Evolutionary conservation across 1,140 invertebrate species (phyloP), one percentile per base, ranked within the genome.

Genomic region (Coelopa frigida): DNA sequence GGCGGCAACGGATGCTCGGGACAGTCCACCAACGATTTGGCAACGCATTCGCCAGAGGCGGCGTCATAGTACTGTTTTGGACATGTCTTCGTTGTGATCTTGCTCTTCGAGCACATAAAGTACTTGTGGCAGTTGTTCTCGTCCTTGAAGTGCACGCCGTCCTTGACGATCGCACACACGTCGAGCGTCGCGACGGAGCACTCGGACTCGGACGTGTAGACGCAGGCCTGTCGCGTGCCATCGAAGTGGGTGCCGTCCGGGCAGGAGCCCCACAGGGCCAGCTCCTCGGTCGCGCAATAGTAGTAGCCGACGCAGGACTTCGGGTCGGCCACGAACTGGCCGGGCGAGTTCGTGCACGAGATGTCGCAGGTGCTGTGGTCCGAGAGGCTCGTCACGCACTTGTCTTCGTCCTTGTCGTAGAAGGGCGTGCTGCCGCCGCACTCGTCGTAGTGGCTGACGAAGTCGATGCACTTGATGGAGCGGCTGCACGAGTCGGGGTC

Each of bases 291-390:
- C 2, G 61, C 40, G 32, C 61, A 65, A n/a, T 44, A 57, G 17
- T 52, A 54, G 14, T 44, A 44, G 17, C 42, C 60, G 5, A 43
- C 55, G 31, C 60, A 63, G 11, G 60, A 60, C 37, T 61, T 58
- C 1, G 57, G 60, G 46, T 63, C 60, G 5, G 42, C 38, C 1
- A 58, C 11, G n/a, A 55, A 63, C n/a, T 35, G 23, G 5, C 4
- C 33, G 1, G 31, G 18, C 12, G 37, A 11, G 10, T 44, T 48
- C 10, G 12, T 26, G 35, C 60, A 63, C 6, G 56, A 55, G 6
- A 63, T 36, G 10, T 14, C 11, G 27, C 46, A 48, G 14, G 10
- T 22, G 3, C 21, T 15, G 10, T 58, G 52, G n/a, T 48, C 41
- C 11, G 31, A 10, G 10, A 57, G 36, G 1, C 32, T 39, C 14